These are phyloP conservation scores for Barnardius zonarius DNA, from an alignment of 2,113 vertebrate genomes.

Conservation along the genomic window DNA sequence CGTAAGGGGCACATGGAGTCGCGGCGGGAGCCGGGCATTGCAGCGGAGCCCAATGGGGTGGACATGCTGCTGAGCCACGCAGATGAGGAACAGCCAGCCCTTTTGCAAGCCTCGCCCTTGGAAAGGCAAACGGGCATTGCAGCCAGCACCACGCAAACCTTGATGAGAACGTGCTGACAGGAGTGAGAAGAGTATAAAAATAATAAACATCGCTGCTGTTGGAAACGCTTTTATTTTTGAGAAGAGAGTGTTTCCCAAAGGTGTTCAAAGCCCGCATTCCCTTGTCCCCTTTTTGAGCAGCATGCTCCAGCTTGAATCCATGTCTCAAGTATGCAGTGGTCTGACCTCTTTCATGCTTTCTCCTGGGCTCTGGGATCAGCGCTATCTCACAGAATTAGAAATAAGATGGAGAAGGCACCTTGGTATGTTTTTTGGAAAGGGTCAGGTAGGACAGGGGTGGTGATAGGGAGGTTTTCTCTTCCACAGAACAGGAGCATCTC, in stretches of 20 bases:
- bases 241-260: not conserved
- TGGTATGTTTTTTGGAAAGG: not conserved
- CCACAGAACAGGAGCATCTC: not conserved
- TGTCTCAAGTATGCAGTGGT: not conserved
- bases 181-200: not conserved
- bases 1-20: not conserved
- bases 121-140: not conserved
- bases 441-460: not conserved
- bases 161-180: not conserved
- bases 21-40: not conserved
- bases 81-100: accelerated
- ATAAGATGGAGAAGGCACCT: not conserved
- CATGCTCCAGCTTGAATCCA: not conserved
- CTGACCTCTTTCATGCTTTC: not conserved
- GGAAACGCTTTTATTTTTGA: not conserved
- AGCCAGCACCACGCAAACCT: accelerated
- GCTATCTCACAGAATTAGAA: not conserved
- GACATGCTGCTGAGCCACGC: accelerated
- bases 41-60: not conserved
- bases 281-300: not conserved
- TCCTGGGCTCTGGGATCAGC: not conserved
- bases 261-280: not conserved
- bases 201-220: not conserved
- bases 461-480: not conserved
- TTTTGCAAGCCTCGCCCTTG: not conserved